These are phyloP conservation scores for Mustelus asterias DNA, from an alignment of 2,113 vertebrate genomes.

Conservation along the genomic window DNA sequence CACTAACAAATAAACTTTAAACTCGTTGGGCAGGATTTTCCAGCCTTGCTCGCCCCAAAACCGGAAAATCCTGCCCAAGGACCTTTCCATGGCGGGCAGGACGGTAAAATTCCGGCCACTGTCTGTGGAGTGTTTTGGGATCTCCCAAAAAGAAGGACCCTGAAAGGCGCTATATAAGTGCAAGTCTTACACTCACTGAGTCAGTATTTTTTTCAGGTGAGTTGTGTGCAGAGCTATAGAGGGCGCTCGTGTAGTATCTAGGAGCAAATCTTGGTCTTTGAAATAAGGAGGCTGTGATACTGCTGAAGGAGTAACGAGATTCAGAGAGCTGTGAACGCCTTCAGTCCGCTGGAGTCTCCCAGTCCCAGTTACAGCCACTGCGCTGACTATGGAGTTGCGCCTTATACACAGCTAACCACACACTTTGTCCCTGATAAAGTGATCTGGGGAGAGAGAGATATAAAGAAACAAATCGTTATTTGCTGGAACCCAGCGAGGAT, in stretches of 20 bases:
- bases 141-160: not conserved
- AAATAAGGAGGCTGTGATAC: not conserved
- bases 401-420: not conserved
- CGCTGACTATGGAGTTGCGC: slow-evolving; percentile 8
- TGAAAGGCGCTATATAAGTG: not conserved
- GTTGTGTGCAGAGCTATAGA: not conserved
- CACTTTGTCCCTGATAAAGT: not conserved
- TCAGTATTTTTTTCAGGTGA: not conserved
- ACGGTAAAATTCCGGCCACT: too few relatives aligned
- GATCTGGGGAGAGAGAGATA: not conserved
- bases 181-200: not conserved
- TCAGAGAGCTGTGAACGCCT: not conserved
- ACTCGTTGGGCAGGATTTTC: too few relatives aligned
- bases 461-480: not conserved
- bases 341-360: not conserved
- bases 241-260: slow-evolving; percentile 5
- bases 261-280: not conserved
- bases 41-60: too few relatives aligned
- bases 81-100: too few relatives aligned
- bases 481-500: not conserved
- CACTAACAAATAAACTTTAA: too few relatives aligned
- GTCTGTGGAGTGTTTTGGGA: too few relatives aligned
- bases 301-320: not conserved
- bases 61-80: too few relatives aligned
- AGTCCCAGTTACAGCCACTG: slow-evolving; percentile 12